Percentiles rank a stretch among this genome's conserved stretches.
Evolutionary conservation across 2,113 vertebrate genomes (phyloP).

Genomic region (Motacilla alba): DNA sequence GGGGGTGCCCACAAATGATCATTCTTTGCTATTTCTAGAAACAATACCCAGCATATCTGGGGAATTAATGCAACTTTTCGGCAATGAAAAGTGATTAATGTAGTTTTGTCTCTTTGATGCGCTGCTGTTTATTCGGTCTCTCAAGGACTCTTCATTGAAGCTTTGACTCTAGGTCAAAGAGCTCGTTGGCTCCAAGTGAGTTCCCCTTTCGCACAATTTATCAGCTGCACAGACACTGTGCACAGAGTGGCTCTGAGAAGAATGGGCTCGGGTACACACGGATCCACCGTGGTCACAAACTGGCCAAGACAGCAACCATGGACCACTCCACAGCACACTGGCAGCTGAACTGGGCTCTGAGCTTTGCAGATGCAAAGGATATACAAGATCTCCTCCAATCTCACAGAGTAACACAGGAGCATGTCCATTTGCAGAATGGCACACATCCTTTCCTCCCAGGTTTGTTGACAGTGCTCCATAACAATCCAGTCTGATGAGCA

Average conservation of each 20-base stretch:
- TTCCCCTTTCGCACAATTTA: neutral
- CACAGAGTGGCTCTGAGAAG: accelerated
- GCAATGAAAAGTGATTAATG: neutral
- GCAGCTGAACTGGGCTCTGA: neutral
- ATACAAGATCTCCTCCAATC: neutral
- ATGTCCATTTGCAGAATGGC: neutral
- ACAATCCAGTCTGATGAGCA: neutral
- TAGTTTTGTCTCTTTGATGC: neutral
- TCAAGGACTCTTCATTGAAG: neutral
- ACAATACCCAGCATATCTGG: neutral
- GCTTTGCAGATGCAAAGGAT: neutral
- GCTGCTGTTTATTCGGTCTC: neutral
- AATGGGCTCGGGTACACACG: accelerated
- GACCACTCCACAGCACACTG: neutral
- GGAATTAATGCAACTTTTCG: neutral
- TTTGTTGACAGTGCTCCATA: accelerated
- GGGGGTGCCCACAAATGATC: neutral
- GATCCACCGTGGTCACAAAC: accelerated
- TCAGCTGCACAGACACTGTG: neutral
- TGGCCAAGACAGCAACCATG: neutral
- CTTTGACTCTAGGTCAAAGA: neutral
- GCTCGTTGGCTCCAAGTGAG: accelerated
- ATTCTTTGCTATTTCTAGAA: neutral
- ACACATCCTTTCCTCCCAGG: neutral
- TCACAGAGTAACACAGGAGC: neutral